A percentile compares a stretch with the other conserved stretches of the same genome.
phyloP scores from a whole-genome alignment of 2,888 invertebrate genomes.

The Parelbella ahira region DNA sequence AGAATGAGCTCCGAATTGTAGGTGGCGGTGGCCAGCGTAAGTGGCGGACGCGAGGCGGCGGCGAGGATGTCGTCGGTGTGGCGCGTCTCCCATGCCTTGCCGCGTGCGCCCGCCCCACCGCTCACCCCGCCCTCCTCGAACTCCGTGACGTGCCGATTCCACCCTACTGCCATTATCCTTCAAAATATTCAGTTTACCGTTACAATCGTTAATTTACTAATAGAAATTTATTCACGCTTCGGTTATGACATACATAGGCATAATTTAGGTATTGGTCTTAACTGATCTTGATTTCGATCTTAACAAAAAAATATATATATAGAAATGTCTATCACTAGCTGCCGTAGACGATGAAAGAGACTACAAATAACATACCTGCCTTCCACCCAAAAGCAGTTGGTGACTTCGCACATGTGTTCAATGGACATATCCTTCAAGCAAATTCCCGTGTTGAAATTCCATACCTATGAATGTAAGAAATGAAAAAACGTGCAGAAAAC shows the following conservation, averaged over 20 bases:
- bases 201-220: no score
- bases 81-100: constrained; percentile 85
- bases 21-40: constrained; percentile 86
- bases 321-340: no score
- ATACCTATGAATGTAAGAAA: constrained; percentile 82
- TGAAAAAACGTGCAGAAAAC: no score
- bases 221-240: no score
- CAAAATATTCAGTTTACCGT: neutral
- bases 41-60: constrained; percentile 83
- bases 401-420: constrained; percentile 81
- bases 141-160: constrained; percentile 88
- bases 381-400: constrained; percentile 80
- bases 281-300: no score
- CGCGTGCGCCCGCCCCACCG: constrained; percentile 55
- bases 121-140: constrained; percentile 72
- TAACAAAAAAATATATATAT: no score
- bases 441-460: constrained; percentile 91
- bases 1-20: constrained; percentile 90
- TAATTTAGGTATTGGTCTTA: no score
- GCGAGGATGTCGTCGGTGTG: constrained; percentile 89
- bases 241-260: no score
- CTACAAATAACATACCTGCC: constrained; percentile 66
- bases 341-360: no score
- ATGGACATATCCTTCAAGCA: constrained; percentile 85
- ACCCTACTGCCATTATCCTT: constrained; percentile 88